Evolutionary conservation across 1,140 invertebrate species (phyloP).

Genomic region (Atopsyche davidsoni): DNA sequence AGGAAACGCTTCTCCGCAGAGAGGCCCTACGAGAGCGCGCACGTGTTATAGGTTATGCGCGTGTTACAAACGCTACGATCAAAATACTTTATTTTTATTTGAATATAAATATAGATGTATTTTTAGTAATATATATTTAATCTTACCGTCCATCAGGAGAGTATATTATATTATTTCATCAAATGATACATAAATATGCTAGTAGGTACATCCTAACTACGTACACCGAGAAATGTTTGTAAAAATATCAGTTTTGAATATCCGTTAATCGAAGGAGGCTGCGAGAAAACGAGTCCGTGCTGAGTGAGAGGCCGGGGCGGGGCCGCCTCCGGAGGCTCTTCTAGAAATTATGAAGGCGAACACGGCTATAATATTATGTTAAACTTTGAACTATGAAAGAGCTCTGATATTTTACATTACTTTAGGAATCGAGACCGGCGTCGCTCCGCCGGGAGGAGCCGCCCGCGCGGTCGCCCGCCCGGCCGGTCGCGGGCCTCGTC

Average conservation of each 20-base stretch:
- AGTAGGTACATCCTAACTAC: constrained; percentile 28
- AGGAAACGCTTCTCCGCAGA: background rate
- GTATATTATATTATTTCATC: constrained; percentile 22
- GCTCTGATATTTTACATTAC: too few species aligned
- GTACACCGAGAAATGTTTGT: constrained; percentile 30
- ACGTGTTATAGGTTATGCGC: constrained; percentile 21
- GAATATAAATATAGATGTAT: constrained; percentile 32
- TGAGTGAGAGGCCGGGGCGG: too few species aligned
- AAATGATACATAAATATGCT: constrained; percentile 27
- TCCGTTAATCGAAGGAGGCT: too few species aligned
- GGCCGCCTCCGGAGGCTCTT: too few species aligned
- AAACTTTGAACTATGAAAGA: too few species aligned
- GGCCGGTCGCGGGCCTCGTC: too few species aligned
- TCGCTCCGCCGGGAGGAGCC: too few species aligned
- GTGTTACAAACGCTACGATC: constrained; percentile 29
- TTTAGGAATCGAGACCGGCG: too few species aligned
- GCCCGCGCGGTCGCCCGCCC: too few species aligned
- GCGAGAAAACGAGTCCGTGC: too few species aligned
- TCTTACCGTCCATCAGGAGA: constrained; percentile 21
- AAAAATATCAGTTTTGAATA: constrained; percentile 30
- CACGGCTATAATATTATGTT: too few species aligned
- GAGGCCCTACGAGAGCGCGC: constrained; percentile 15
- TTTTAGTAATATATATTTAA: constrained; percentile 23
- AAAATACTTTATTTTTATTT: constrained; percentile 31
- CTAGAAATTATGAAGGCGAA: too few species aligned